Base-by-base conservation (phyloP, 92 coral and sea anemone genomes). In the Bergia puertoricense region DNA sequence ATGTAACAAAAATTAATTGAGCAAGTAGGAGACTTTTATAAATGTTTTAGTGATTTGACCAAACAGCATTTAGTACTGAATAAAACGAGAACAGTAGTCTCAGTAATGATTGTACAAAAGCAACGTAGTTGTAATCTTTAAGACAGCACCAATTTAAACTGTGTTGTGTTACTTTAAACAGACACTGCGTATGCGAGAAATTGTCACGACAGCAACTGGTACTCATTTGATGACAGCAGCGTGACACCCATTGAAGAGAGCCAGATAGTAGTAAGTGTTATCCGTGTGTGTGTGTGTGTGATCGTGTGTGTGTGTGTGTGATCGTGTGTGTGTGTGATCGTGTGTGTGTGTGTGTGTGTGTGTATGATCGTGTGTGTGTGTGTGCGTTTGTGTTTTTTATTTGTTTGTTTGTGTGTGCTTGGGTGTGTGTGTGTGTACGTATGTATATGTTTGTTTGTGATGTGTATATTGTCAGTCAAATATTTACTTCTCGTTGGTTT, bases 191-290 rank as follows among this genome's bases (percentile, higher is more conserved):
- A 94, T 69, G 93, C 97, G 80, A 92, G 86, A 81, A 97, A 95
- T 74, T 94, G 95, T 66, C 94, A 93, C 76, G 95, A 95, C 81
- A 92, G 90, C 48, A 90, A 91, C 62, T 97, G 99, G 99, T 93
- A 93, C 82, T 95, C 95, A 10, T 97, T 96, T 89, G 99, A 97
- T 79, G 99, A 97, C 91, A 97, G 99, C 92, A 95, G 98, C 78
- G 99, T 97, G 46, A 86, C 97, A n/a, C 85, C 95, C 48, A 92
- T 93, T 77, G 85, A 85, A 2, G 96, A 97, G 88, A 88, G 62
- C 57, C 97, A 94, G 81, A 91, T 95, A 51, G 91, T 94, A 82
- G 99, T 97, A 93, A 65, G 98, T 88, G 30, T 8, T 11, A 10
- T 59, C 57, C 16, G 14, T n/a, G 14, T 54, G 73, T 86, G 42